Conservation (phyloP, 2,113 vertebrate genomes). For the Nycticryphes semicollaris region DNA sequence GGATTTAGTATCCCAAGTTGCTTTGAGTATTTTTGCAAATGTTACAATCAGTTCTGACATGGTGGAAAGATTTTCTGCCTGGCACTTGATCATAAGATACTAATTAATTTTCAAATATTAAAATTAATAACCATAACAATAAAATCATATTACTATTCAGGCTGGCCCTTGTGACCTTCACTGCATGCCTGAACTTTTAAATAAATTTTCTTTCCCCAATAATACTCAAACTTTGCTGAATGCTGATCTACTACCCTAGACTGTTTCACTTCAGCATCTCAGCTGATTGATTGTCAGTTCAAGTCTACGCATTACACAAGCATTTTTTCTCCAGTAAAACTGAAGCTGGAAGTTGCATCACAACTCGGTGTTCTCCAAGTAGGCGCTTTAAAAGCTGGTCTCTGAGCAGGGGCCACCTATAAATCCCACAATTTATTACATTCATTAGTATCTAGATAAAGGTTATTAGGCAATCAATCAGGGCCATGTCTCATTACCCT, state of each 20-base stretch:
- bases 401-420: background rate
- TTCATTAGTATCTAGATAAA: constrained; percentile 54
- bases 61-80: background rate
- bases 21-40: background rate
- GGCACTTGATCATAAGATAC: background rate
- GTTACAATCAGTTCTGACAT: background rate
- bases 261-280: background rate
- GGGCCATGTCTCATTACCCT: constrained; percentile 45
- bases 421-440: constrained; percentile 48
- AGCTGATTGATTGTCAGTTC: constrained; percentile 18
- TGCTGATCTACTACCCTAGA: background rate
- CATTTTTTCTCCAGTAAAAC: background rate
- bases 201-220: background rate
- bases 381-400: constrained; percentile 20
- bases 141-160: background rate
- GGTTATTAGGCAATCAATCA: constrained; percentile 62
- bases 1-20: background rate
- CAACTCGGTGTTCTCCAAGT: background rate
- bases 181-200: background rate
- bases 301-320: background rate
- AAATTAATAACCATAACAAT: background rate
- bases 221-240: constrained; percentile 1
- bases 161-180: background rate
- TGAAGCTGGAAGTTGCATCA: background rate
- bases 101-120: background rate